These are phyloP conservation scores for Leptobrachium ailaonicum DNA, from an alignment of 2,113 vertebrate genomes.

Conservation along the genomic window DNA sequence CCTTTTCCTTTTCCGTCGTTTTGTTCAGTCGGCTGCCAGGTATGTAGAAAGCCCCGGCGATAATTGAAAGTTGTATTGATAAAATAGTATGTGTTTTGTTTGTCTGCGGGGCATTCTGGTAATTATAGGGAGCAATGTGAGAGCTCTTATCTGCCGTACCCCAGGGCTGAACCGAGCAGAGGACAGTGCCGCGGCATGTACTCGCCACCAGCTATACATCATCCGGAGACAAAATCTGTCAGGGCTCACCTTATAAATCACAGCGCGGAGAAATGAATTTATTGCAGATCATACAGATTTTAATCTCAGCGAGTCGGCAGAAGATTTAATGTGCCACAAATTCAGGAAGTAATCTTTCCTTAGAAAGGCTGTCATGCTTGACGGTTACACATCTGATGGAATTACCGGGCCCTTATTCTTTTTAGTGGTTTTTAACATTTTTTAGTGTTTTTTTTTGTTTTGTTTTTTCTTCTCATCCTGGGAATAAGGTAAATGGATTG, in stretches of 20 bases:
- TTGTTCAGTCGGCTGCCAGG: constrained; percentile 18
- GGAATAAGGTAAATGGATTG: too few relatives aligned
- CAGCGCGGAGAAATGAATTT: constrained; percentile 46
- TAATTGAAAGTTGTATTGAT: constrained; percentile 55
- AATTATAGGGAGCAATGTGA: constrained; percentile 57
- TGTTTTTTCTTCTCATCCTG: too few relatives aligned
- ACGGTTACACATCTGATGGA: neutral
- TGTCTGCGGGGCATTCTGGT: constrained; percentile 45
- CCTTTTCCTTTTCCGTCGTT: neutral
- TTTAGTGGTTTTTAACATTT: too few relatives aligned
- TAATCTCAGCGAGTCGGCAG: constrained; percentile 51
- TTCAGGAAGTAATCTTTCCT: constrained; percentile 23
- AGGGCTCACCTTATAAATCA: constrained; percentile 68
- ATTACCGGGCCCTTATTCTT: neutral
- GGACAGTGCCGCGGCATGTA: constrained; percentile 54
- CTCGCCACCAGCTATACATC: constrained; percentile 58
- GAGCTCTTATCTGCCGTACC: constrained; percentile 55
- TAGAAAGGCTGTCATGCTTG: constrained; percentile 14
- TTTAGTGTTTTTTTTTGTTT: too few relatives aligned
- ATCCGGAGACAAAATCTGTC: constrained; percentile 54
- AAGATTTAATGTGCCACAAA: constrained; percentile 47
- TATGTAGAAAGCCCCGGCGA: constrained; percentile 48
- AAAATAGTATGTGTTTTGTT: constrained; percentile 46
- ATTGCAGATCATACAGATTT: constrained; percentile 28
- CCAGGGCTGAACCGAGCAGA: constrained; percentile 56